phyloP scores from a whole-genome alignment of 1,140 invertebrate genomes.

The Phortica variegata region DNA sequence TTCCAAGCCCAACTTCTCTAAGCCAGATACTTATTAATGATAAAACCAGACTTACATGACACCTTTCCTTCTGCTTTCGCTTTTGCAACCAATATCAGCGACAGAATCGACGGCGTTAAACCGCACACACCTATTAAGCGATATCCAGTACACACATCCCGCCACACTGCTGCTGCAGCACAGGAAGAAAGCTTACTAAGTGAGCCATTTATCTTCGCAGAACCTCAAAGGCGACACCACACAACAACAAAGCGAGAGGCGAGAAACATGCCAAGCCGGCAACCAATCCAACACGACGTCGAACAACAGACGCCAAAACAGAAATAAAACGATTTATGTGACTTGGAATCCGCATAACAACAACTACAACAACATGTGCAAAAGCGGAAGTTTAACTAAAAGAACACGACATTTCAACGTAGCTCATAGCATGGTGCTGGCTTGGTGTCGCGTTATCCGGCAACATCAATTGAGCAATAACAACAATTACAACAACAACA shows the following conservation, averaged over 20 bases:
- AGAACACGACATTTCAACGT: conserved; percentile 19
- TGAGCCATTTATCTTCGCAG: conserved; percentile 55
- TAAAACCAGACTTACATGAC: too few species aligned
- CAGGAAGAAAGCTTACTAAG: conserved; percentile 31
- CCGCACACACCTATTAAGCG: conserved; percentile 44
- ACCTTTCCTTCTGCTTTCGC: too few species aligned
- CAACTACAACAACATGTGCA: conserved; percentile 15
- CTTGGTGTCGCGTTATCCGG: conserved; percentile 3
- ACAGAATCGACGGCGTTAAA: too few species aligned
- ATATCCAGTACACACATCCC: conserved; percentile 1
- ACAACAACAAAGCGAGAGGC: conserved; percentile 14
- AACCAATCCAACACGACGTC: conserved; percentile 35
- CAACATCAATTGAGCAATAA: too few species aligned
- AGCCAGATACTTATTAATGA: too few species aligned
- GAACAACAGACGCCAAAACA: conserved; percentile 41
- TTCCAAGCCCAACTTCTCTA: too few species aligned
- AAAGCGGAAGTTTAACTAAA: conserved; percentile 12
- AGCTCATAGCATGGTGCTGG: conserved; percentile 25
- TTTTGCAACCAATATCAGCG: too few species aligned
- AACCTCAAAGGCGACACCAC: conserved; percentile 51
- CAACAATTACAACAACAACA: neutral
- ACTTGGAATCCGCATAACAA: conserved; percentile 31
- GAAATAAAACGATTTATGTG: conserved; percentile 56
- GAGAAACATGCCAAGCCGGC: conserved; percentile 19
- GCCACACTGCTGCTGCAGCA: neutral